These are phyloP conservation scores for Allygus modestus DNA, from an alignment of 2,888 invertebrate genomes.

Conservation along the genomic window DNA sequence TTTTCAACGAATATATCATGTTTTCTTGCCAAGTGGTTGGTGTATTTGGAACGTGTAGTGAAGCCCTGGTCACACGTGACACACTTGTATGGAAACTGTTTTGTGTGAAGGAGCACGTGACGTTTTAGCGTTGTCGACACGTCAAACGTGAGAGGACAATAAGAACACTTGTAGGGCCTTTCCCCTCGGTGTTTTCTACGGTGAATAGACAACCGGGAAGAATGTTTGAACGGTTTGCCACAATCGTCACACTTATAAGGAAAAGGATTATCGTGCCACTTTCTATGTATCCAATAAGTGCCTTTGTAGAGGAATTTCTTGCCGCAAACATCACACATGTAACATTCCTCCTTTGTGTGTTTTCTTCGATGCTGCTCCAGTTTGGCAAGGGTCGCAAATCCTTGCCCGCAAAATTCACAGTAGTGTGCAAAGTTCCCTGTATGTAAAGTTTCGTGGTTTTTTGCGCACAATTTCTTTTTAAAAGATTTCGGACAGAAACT, in stretches of 20 bases:
- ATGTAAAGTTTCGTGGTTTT: conserved; percentile 65
- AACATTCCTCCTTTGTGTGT: conserved; percentile 69
- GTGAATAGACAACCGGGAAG: conserved; percentile 71
- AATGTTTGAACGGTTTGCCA: conserved; percentile 67
- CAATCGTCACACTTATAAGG: conserved; percentile 69
- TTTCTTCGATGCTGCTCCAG: conserved; percentile 68
- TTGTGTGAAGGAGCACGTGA: conserved; percentile 65
- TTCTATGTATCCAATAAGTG: conserved; percentile 69
- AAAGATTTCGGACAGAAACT: conserved; percentile 64
- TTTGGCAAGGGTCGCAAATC: conserved; percentile 65
- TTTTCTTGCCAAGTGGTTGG: conserved; percentile 6
- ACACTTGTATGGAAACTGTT: conserved; percentile 63
- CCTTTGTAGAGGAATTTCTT: conserved; percentile 68
- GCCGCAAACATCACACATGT: conserved; percentile 69
- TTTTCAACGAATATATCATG: neutral
- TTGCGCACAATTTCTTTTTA: conserved; percentile 60
- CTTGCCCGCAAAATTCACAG: conserved; percentile 66
- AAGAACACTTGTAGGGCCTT: conserved; percentile 71
- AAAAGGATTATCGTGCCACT: conserved; percentile 69
- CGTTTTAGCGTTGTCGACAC: conserved; percentile 61
- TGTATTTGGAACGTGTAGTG: conserved; percentile 64
- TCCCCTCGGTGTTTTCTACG: conserved; percentile 76
- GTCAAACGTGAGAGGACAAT: conserved; percentile 65
- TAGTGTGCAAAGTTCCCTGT: conserved; percentile 54
- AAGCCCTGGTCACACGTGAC: conserved; percentile 65